A percentile compares a stretch with the other conserved stretches of the same genome.
phyloP scores from a whole-genome alignment of 1,140 invertebrate genomes.

The Trichonephila inaurata region DNA sequence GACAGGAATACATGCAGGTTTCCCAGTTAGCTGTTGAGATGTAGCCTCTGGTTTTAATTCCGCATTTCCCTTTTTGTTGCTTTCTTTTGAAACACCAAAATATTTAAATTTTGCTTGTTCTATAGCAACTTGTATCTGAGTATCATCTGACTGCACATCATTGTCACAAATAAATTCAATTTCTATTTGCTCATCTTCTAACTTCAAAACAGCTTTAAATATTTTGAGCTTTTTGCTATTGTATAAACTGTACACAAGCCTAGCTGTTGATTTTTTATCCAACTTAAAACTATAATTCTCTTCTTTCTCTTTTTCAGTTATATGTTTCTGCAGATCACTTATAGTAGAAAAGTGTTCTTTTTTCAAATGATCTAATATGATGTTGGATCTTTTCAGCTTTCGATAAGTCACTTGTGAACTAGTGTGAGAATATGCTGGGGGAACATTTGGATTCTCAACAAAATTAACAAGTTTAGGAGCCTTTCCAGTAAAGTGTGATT shows the following conservation, averaged over 20 bases:
- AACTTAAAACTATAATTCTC: constrained; percentile 83
- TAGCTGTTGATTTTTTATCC: constrained; percentile 84
- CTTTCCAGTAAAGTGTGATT: not conserved
- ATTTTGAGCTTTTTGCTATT: constrained; percentile 84
- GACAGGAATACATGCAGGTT: not conserved
- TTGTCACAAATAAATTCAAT: constrained; percentile 84
- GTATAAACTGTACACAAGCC: constrained; percentile 83
- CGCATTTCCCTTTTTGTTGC: not conserved
- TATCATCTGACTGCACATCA: constrained; percentile 82
- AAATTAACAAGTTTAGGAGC: constrained; percentile 44
- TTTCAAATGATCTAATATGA: constrained; percentile 84
- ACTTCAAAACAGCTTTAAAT: constrained; percentile 83
- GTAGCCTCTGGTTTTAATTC: not conserved
- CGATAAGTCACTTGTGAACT: constrained; percentile 77
- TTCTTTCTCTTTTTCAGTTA: constrained; percentile 82
- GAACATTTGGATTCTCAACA: not conserved
- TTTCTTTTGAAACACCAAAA: constrained; percentile 78
- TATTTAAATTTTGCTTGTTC: constrained; percentile 85
- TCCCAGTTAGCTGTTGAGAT: not conserved
- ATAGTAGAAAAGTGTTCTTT: constrained; percentile 83
- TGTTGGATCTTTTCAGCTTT: constrained; percentile 83
- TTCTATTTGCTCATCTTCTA: constrained; percentile 81
- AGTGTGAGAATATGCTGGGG: constrained; percentile 63
- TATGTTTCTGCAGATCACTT: constrained; percentile 83
- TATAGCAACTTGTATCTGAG: constrained; percentile 83